Percentiles rank a stretch among this genome's conserved stretches.
Evolutionary conservation across 2,113 vertebrate species (phyloP).

Genomic region (Neoarius graeffei): DNA sequence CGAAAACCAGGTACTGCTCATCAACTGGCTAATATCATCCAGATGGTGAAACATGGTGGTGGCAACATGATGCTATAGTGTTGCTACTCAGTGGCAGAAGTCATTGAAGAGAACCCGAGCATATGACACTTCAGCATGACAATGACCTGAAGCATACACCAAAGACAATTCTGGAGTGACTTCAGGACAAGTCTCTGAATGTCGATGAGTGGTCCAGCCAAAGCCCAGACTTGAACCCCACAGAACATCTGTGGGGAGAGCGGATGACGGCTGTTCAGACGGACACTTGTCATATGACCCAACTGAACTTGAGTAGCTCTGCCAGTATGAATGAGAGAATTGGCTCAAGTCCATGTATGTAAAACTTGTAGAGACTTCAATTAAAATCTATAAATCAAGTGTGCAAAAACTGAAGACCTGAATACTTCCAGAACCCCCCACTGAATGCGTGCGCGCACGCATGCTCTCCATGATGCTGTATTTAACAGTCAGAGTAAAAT

Average conservation of each 20-base stretch:
- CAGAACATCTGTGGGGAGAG: not conserved
- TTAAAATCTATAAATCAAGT: not conserved
- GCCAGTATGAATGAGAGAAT: not conserved
- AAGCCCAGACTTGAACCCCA: not conserved
- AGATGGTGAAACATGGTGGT: not conserved
- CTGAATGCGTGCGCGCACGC: not conserved
- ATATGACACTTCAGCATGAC: not conserved
- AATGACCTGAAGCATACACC: not conserved
- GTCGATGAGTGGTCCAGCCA: not conserved
- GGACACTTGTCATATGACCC: not conserved
- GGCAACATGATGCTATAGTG: not conserved
- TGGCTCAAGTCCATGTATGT: no score
- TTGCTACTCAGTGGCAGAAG: not conserved
- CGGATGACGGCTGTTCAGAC: not conserved
- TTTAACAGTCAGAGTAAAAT: slow-evolving; percentile 44
- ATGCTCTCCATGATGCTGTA: slow-evolving; percentile 6
- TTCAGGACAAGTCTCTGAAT: not conserved
- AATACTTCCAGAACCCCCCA: not conserved
- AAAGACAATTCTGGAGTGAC: not conserved
- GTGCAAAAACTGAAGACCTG: not conserved
- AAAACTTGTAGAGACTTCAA: not conserved
- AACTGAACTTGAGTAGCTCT: not conserved
- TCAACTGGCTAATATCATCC: not conserved
- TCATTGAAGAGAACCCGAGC: not conserved
- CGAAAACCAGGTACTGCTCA: not conserved